phyloP scores from a whole-genome alignment of 2,797 vertebrate species.

The Pitangus sulphuratus region DNA sequence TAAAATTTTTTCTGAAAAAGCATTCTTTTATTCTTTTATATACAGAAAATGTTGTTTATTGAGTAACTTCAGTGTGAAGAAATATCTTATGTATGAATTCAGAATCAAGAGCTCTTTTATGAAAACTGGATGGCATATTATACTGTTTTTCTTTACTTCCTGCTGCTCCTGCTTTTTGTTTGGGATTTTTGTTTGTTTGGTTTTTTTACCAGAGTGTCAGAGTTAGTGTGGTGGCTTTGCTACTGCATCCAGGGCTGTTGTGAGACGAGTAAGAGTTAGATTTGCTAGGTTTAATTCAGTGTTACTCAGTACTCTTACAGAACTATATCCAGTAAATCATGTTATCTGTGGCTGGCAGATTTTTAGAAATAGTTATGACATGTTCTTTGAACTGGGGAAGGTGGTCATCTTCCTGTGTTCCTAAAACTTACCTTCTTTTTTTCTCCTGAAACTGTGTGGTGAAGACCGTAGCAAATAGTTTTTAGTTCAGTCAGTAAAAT shows the following conservation, averaged over 20 bases:
- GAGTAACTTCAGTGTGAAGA: background rate
- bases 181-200: background rate
- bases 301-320: background rate
- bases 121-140: background rate
- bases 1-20: background rate
- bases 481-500: background rate
- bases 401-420: background rate
- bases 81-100: background rate
- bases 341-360: background rate
- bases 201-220: background rate
- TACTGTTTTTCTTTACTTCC: background rate
- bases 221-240: background rate
- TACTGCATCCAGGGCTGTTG: background rate
- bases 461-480: background rate
- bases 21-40: background rate
- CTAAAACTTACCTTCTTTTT: background rate
- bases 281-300: background rate
- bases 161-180: background rate
- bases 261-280: background rate
- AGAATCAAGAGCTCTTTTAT: background rate
- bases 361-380: background rate
- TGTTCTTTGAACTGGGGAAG: background rate
- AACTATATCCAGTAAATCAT: background rate
- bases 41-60: background rate
- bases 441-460: background rate